A percentile compares a stretch with the other conserved stretches of the same genome.
Evolutionary conservation across 2,888 invertebrate species (phyloP).

Genomic region (Nymphalis c-album): DNA sequence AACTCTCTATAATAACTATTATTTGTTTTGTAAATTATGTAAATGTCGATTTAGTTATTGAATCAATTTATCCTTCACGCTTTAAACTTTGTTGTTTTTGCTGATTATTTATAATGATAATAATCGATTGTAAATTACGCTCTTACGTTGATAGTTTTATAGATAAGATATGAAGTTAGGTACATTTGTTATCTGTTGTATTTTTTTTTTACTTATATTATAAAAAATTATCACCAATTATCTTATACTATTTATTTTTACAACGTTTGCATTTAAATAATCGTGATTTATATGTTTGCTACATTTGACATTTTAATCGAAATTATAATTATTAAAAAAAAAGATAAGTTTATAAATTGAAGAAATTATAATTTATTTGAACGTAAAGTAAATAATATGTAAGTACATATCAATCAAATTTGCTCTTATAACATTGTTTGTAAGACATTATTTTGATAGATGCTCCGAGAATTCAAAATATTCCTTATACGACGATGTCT

Average conservation of each 20-base stretch:
- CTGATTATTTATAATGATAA: conserved; percentile 31
- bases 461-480: conserved; percentile 54
- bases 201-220: conserved; percentile 19
- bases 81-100: conserved; percentile 30
- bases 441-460: conserved; percentile 29
- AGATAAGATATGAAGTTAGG: conserved; percentile 29
- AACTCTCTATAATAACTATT: no score
- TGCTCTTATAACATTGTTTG: background rate
- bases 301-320: background rate
- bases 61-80: conserved; percentile 15
- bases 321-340: no score
- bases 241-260: conserved; percentile 10
- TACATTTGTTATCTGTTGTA: conserved; percentile 20
- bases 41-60: no score
- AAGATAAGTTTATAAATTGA: no score
- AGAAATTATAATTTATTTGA: no score
- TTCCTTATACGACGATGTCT: conserved; percentile 53
- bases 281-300: background rate
- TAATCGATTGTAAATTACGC: conserved; percentile 33
- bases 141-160: conserved; percentile 25
- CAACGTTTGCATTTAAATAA: background rate
- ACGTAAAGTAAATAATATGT: no score
- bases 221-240: conserved; percentile 14
- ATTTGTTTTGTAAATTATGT: no score
- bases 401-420: background rate